A percentile compares a stretch with the other conserved stretches of the same genome.
Evolutionary conservation across 2,888 invertebrate genomes (phyloP).

Genomic region (Pandemis cinnamomeana): DNA sequence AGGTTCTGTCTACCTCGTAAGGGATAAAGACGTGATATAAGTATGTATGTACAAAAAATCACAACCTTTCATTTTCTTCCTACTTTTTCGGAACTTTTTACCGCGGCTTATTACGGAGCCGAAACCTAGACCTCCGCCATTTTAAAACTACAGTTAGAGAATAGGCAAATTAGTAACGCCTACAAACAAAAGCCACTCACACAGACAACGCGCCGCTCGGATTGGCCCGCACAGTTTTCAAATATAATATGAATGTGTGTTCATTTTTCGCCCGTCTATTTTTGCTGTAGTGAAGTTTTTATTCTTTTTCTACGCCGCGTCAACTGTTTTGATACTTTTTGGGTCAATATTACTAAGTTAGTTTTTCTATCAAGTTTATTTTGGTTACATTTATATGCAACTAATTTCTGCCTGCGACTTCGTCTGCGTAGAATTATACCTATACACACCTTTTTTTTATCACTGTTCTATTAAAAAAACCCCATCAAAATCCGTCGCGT

Average conservation of each 20-base stretch:
- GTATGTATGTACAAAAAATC: too few species aligned
- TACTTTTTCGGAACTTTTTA: background rate
- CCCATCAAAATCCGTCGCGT: too few species aligned
- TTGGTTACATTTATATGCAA: too few species aligned
- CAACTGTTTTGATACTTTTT: conserved; percentile 67
- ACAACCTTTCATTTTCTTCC: background rate
- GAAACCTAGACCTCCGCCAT: background rate
- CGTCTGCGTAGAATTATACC: too few species aligned
- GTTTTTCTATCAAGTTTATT: background rate
- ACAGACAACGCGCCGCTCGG: conserved; percentile 50
- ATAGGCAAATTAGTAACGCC: conserved; percentile 40
- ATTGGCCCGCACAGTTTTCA: conserved; percentile 66
- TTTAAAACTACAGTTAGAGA: conserved; percentile 18
- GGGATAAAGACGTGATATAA: too few species aligned
- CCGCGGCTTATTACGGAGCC: background rate
- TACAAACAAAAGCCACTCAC: conserved; percentile 54
- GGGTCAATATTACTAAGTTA: conserved; percentile 45
- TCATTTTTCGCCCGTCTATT: conserved; percentile 81
- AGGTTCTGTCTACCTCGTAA: too few species aligned
- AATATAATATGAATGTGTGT: conserved; percentile 67
- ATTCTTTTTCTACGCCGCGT: conserved; percentile 57
- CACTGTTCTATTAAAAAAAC: too few species aligned
- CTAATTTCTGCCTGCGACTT: too few species aligned
- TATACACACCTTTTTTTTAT: too few species aligned
- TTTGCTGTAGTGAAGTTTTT: conserved; percentile 79